Percentiles rank a stretch among this genome's conserved stretches.
Conservation (phyloP, 37 sponge, comb jelly and placozoan genomes). For the Bolinopsis microptera region DNA sequence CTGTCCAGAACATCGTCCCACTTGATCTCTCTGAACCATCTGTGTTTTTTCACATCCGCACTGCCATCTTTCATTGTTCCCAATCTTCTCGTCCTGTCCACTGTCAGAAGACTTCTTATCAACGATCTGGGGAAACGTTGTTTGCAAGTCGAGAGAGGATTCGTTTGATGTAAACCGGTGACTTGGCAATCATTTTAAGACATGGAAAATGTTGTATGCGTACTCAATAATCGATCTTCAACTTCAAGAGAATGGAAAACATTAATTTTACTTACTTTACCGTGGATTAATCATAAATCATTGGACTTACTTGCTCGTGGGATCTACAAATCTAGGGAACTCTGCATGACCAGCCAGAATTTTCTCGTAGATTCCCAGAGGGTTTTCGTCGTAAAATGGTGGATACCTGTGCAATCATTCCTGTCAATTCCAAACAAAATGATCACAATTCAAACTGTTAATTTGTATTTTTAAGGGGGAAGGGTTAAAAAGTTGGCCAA, state of each 20-base stretch:
- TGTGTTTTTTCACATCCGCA: conserved; percentile 88
- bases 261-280: too few relatives aligned
- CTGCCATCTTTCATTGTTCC: conserved; percentile 87
- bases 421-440: neutral
- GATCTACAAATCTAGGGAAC: conserved; percentile 78
- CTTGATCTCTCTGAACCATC: conserved; percentile 82
- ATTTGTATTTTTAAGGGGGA: neutral
- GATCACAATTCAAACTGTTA: neutral
- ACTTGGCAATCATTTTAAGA: too few relatives aligned
- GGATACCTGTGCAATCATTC: conserved; percentile 75
- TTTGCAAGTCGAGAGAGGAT: too few relatives aligned
- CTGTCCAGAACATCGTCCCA: conserved; percentile 87
- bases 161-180: neutral
- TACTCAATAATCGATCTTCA: neutral
- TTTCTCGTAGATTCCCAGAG: conserved; percentile 91
- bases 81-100: conserved; percentile 80
- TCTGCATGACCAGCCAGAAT: conserved; percentile 83
- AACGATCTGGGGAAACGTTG: conserved; percentile 75
- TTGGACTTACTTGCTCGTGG: conserved; percentile 68
- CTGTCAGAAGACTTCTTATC: conserved; percentile 77
- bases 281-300: too few relatives aligned
- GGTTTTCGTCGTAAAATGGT: conserved; percentile 94
- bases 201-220: neutral
- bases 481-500: neutral
- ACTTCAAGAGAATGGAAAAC: neutral